phyloP scores from a whole-genome alignment of 2,888 invertebrate species.

The Capitulum mitella region DNA sequence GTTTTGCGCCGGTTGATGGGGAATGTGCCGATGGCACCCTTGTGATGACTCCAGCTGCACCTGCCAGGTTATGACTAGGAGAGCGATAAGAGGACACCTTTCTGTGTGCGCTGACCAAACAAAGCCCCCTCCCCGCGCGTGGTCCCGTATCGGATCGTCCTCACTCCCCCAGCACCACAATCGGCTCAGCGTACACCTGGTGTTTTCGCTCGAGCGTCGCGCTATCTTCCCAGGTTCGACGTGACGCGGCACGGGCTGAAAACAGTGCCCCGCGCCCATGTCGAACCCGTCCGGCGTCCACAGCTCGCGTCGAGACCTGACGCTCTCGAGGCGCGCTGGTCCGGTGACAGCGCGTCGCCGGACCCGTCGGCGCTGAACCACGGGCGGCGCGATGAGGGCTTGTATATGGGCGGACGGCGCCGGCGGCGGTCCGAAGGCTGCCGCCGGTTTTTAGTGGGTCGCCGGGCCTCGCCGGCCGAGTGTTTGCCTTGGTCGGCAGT shows the following conservation, averaged over 20 bases:
- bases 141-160: not conserved
- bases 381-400: not conserved
- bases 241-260: not conserved
- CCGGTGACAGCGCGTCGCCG: too few species aligned
- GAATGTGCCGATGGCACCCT: too few species aligned
- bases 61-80: not conserved
- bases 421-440: too few species aligned
- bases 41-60: too few species aligned
- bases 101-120: not conserved
- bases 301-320: too few species aligned
- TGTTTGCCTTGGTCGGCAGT: not conserved
- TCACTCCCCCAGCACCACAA: not conserved
- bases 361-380: not conserved
- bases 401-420: not conserved
- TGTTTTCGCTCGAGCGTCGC: not conserved
- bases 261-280: not conserved
- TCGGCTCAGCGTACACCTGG: not conserved
- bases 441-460: slow-evolving; percentile 4
- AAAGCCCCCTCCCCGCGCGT: not conserved
- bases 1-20: too few species aligned
- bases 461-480: not conserved
- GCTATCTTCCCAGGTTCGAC: not conserved
- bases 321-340: too few species aligned
- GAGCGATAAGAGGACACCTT: not conserved
- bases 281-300: too few species aligned